Base-by-base conservation (phyloP, 2,888 invertebrate genomes). In the Caenorhabditis doughertyi region DNA sequence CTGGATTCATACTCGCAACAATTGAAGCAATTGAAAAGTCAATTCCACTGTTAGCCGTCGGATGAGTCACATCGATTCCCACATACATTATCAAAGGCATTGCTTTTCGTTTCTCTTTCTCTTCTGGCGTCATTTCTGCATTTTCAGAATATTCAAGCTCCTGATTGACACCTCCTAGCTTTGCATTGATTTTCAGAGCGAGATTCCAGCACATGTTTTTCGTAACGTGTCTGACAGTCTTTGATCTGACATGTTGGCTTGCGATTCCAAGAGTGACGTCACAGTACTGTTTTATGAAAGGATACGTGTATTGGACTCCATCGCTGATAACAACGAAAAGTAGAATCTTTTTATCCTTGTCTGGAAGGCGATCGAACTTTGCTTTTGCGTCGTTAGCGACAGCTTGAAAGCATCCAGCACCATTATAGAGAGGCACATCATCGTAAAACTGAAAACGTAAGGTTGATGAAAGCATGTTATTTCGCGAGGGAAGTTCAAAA, bases 31-130 rank as follows among this genome's bases (percentile, higher is more conserved):
- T 72, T 0, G 84, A 84, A 25, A 60, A 60, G 35, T 85, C 83
- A 23, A 83, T 79, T 3, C 74, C 72, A 39, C 67, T 70, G 4
- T 42, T 51, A 4, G 27, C 23, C 1, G 84, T 82, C 3, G 88
- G 86, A 84, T 88, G 88, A n/a, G 86, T 87, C 11, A 85, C 84
- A 53, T 87, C 87, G 29, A 87, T 84, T 27, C 87, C 87, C 11
- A 87, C 79, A 67, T 79, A 87, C 84, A 86, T 83, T 16, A 44
- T 77, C n/a, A 79, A 25, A 13, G 80, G 73, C 64, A 47, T 32
- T 7, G 35, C 62, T 23, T 79, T 73, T 9, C 76, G 18, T 18
- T n/a, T 4, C 35, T 82, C 82, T 42, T 82, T 82, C 32, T 79
- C 68, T 35, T 73, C 82, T 18, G 27, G n/a, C 0, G 70, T 18